These are phyloP conservation scores for Amblyjoppa fuscipennis DNA, from an alignment of 2,888 invertebrate species.

Conservation along the genomic window DNA sequence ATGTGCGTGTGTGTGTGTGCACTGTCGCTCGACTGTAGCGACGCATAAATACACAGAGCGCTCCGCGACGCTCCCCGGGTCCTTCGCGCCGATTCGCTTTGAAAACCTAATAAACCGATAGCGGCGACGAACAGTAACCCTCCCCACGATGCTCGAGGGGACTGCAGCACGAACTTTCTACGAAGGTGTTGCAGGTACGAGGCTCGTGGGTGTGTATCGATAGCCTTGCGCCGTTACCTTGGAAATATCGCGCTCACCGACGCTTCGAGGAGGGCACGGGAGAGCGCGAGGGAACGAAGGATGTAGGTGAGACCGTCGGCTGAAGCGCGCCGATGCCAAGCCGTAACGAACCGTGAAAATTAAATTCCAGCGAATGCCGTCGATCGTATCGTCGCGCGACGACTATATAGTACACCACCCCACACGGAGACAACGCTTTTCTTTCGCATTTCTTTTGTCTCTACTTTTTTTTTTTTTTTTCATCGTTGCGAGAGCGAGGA, in stretches of 20 bases:
- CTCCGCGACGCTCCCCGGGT: neutral
- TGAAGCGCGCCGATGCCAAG: constrained; percentile 51
- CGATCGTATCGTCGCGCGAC: constrained; percentile 43
- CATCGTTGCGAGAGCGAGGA: neutral
- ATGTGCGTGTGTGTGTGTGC: neutral
- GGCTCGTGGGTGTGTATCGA: constrained; percentile 19
- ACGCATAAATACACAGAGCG: neutral
- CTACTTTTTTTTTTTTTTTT: neutral
- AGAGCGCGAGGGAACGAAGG: constrained; percentile 32
- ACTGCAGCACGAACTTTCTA: neutral
- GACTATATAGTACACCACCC: neutral
- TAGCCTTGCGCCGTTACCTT: constrained; percentile 44
- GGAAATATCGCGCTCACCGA: constrained; percentile 40
- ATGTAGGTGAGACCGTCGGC: constrained; percentile 21
- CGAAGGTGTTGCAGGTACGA: neutral
- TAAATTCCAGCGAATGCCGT: constrained; percentile 69
- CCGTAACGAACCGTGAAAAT: constrained; percentile 74
- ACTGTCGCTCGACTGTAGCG: neutral
- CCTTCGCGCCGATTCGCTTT: neutral
- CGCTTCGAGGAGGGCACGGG: constrained; percentile 2
- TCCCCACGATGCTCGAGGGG: neutral
- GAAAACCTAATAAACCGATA: constrained; percentile 28
- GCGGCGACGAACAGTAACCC: constrained; percentile 18
- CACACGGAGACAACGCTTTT: constrained; percentile 7
- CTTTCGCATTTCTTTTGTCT: constrained; percentile 3